A percentile compares a stretch with the other conserved stretches of the same genome.
Evolutionary conservation across 2,888 invertebrate species (phyloP).

Genomic region (Dynastes grantii): DNA sequence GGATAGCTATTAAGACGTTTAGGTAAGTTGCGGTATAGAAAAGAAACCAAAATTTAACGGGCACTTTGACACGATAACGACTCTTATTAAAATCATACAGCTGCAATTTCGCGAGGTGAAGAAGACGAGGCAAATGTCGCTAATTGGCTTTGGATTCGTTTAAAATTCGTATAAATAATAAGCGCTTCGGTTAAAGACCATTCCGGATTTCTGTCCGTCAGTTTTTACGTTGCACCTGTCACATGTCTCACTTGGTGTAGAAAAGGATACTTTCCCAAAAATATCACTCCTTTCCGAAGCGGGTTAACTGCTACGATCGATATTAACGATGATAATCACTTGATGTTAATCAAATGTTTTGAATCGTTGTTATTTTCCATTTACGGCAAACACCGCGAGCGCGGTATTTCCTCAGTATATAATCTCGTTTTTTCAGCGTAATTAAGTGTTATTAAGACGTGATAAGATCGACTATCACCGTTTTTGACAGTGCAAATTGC

Average conservation of each 20-base stretch:
- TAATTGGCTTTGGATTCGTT: constrained; percentile 54
- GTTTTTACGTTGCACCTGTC: constrained; percentile 3
- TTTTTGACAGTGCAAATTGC: no score
- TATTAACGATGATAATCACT: neutral
- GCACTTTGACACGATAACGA: constrained; percentile 49
- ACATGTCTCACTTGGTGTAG: neutral
- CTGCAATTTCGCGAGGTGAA: constrained; percentile 50
- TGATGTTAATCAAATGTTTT: neutral
- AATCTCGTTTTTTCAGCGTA: neutral
- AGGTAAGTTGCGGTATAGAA: constrained; percentile 28
- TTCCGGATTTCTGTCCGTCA: constrained; percentile 23
- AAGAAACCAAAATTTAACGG: constrained; percentile 39
- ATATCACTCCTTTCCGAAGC: neutral
- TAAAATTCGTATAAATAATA: constrained; percentile 48
- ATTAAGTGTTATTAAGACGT: neutral
- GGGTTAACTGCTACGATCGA: neutral
- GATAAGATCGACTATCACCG: no score
- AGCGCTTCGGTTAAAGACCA: neutral
- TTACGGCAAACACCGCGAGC: neutral
- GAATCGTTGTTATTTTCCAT: no score
- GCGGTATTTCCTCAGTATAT: neutral
- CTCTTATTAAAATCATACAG: constrained; percentile 49
- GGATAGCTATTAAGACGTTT: constrained; percentile 52
- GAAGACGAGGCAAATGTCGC: constrained; percentile 44
- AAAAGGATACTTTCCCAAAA: neutral